phyloP scores from a whole-genome alignment of 35 echinoderm and acorn worm genomes.

The Apostichopus japonicus region DNA sequence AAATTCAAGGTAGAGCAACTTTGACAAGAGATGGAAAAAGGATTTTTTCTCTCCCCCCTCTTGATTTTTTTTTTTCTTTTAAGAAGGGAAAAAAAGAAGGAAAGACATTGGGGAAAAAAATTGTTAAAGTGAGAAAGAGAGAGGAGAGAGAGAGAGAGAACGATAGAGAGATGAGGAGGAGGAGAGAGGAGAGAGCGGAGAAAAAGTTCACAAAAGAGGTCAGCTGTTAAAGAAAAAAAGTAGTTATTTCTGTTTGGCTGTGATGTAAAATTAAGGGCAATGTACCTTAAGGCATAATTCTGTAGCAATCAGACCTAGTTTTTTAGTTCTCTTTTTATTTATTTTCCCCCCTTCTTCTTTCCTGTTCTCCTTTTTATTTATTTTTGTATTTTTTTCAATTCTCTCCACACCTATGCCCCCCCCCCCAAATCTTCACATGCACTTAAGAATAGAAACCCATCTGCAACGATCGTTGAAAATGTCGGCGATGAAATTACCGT shows the following conservation, averaged over 20 bases:
- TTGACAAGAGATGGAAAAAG: not conserved
- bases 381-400: no score
- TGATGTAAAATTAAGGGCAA: not conserved
- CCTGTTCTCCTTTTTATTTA: no score
- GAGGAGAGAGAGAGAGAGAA: not conserved
- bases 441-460: no score
- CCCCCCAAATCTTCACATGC: no score
- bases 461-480: no score
- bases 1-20: constrained; percentile 16
- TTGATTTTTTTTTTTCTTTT: not conserved
- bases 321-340: not conserved
- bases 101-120: not conserved
- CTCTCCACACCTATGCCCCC: no score
- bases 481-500: no score
- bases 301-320: constrained; percentile 19
- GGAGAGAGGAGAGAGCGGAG: not conserved
- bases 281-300: not conserved
- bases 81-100: not conserved
- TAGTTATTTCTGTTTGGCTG: not conserved
- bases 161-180: not conserved
- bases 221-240: not conserved
- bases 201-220: constrained; percentile 24
- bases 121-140: not conserved
- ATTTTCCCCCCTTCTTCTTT: not conserved
- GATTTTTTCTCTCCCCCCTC: no score